These are phyloP conservation scores for Papilio protenor DNA, from an alignment of 2,888 invertebrate genomes.

Conservation along the genomic window DNA sequence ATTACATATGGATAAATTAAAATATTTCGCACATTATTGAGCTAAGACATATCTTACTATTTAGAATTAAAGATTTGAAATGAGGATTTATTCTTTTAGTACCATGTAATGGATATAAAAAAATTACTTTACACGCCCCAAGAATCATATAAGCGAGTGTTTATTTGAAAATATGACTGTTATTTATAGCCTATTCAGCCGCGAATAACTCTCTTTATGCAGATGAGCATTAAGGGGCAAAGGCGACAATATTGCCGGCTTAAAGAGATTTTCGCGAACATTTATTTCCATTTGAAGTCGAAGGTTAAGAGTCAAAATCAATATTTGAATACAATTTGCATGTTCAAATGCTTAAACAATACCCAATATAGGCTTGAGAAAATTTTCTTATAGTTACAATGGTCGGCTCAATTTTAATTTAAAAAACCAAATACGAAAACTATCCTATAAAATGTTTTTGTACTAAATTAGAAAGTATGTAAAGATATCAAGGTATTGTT, in stretches of 20 bases:
- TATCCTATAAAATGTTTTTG: background rate
- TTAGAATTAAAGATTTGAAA: no score
- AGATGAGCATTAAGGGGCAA: slow-evolving; percentile 43
- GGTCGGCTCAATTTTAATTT: background rate
- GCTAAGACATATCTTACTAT: no score
- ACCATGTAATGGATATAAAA: slow-evolving; percentile 13
- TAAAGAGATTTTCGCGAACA: slow-evolving; percentile 43
- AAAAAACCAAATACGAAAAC: no score
- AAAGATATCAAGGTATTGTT: background rate
- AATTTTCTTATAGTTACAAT: slow-evolving; percentile 3
- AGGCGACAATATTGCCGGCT: slow-evolving; percentile 45
- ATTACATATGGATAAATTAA: background rate
- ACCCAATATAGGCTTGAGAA: background rate
- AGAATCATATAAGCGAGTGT: slow-evolving; percentile 11
- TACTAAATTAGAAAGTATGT: background rate
- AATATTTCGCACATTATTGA: no score
- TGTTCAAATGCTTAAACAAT: slow-evolving; percentile 28
- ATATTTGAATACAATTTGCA: slow-evolving; percentile 38
- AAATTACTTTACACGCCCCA: slow-evolving; percentile 8
- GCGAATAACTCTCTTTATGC: slow-evolving; percentile 42
- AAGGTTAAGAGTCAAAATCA: slow-evolving; percentile 38
- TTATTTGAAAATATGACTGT: slow-evolving; percentile 36
- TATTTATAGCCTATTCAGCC: slow-evolving; percentile 42
- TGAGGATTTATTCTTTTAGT: background rate
- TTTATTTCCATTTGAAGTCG: slow-evolving; percentile 43